phyloP scores from a whole-genome alignment of 2,888 invertebrate species.

The Caenorhabditis sulstoni region DNA sequence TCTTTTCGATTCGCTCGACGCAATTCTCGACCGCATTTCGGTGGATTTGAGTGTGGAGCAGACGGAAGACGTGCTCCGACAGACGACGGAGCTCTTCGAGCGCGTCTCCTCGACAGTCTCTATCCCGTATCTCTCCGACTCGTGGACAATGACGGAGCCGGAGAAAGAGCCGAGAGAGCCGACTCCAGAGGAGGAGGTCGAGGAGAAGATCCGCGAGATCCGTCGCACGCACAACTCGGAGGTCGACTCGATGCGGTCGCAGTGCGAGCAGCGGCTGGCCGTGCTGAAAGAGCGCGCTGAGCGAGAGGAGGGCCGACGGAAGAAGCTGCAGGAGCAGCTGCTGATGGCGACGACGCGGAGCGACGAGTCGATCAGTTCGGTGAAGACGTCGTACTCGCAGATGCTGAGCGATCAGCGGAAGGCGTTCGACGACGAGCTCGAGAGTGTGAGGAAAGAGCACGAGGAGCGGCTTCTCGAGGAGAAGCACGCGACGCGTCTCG shows the following conservation, averaged over 20 bases:
- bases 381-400: slow-evolving; percentile 72
- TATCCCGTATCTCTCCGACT: slow-evolving; percentile 59
- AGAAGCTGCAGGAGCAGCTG: slow-evolving; percentile 74
- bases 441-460: slow-evolving; percentile 70
- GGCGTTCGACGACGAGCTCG: slow-evolving; percentile 71
- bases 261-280: slow-evolving; percentile 74
- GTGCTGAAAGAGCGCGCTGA: slow-evolving; percentile 70
- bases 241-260: slow-evolving; percentile 68
- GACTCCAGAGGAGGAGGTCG: slow-evolving; percentile 54
- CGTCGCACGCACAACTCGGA: slow-evolving; percentile 70
- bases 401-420: slow-evolving; percentile 70
- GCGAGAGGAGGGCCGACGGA: slow-evolving; percentile 69
- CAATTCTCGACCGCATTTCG: slow-evolving; percentile 39
- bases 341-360: slow-evolving; percentile 64
- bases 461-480: slow-evolving; percentile 76
- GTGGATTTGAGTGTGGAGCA: slow-evolving; percentile 44
- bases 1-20: slow-evolving; percentile 50
- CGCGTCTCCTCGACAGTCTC: slow-evolving; percentile 37
- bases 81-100: slow-evolving; percentile 47
- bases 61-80: slow-evolving; percentile 48
- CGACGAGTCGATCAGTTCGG: slow-evolving; percentile 68
- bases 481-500: slow-evolving; percentile 76
- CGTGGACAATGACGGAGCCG: slow-evolving; percentile 69
- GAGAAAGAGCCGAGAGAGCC: slow-evolving; percentile 32
- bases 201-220: slow-evolving; percentile 65